Conservation (phyloP, 2,113 vertebrate genomes). For the Seriola rivoliana region DNA sequence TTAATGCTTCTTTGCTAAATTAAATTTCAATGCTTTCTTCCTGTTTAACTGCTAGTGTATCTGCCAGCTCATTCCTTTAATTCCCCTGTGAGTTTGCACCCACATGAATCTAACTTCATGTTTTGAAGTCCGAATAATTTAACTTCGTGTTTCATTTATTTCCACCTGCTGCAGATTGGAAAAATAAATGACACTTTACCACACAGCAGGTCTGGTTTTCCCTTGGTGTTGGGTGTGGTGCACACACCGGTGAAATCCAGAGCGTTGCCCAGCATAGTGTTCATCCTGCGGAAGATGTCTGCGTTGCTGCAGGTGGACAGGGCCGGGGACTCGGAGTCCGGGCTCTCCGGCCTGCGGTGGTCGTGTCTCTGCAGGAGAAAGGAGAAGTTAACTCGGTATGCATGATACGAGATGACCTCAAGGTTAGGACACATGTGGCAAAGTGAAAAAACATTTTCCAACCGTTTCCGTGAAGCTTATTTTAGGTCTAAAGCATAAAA, state of each 20-base stretch:
- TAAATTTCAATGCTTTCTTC: not conserved
- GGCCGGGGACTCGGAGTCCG: constrained; percentile 89
- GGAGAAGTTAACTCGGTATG: not conserved
- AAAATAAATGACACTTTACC: constrained; percentile 79
- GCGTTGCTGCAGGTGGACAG: constrained; percentile 97
- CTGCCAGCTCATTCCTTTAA: not conserved
- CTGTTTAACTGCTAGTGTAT: not conserved
- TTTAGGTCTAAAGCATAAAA: not conserved
- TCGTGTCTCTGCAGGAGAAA: constrained; percentile 88
- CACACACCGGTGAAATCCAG: constrained; percentile 96
- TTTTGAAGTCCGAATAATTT: no score
- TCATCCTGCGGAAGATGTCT: constrained; percentile 95
- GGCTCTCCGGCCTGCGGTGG: constrained; percentile 87
- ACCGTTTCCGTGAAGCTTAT: not conserved
- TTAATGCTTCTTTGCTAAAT: not conserved
- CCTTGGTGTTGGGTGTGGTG: constrained; percentile 89
- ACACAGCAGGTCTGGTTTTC: constrained; percentile 86
- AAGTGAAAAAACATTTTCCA: not conserved
- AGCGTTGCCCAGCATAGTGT: constrained; percentile 96
- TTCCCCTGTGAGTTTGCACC: no score
- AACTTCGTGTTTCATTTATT: no score
- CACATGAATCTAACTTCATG: no score
- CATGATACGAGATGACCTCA: not conserved
- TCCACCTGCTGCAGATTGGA: not conserved
- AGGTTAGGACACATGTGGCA: not conserved